A percentile compares a stretch with the other conserved stretches of the same genome.
phyloP scores from a whole-genome alignment of 92 coral and sea anemone species.

The Nematostella vectensis region DNA sequence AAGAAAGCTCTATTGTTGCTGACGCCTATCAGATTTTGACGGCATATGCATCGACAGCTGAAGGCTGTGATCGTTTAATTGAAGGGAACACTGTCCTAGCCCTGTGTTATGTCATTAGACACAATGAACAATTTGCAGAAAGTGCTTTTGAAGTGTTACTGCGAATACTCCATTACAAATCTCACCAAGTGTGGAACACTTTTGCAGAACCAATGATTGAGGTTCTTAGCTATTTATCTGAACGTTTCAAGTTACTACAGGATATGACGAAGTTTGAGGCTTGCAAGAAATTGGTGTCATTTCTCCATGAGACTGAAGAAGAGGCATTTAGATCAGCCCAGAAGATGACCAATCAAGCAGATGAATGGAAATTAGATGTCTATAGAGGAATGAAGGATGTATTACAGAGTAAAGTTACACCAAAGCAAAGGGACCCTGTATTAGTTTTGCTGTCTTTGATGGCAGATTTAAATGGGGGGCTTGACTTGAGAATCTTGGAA shows the following conservation, averaged over 20 bases:
- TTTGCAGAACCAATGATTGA: slow-evolving; percentile 25
- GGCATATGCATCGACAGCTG: slow-evolving; percentile 34
- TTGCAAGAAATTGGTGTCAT: slow-evolving; percentile 41
- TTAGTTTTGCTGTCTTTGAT: slow-evolving; percentile 33
- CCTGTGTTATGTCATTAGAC: slow-evolving; percentile 27
- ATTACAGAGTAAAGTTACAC: slow-evolving; percentile 65
- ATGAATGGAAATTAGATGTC: slow-evolving; percentile 34
- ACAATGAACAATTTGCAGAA: background rate
- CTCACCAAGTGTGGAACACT: slow-evolving; percentile 36
- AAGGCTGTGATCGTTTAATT: slow-evolving; percentile 48
- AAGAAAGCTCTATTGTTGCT: slow-evolving; percentile 14
- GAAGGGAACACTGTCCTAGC: slow-evolving; percentile 14
- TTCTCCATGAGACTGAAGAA: slow-evolving; percentile 44
- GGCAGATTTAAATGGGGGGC: slow-evolving; percentile 32
- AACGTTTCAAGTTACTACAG: slow-evolving; percentile 39
- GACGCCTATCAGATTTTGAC: slow-evolving; percentile 56
- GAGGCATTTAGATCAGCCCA: slow-evolving; percentile 21
- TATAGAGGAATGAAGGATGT: slow-evolving; percentile 55
- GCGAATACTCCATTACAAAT: slow-evolving; percentile 33
- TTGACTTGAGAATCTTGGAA: background rate
- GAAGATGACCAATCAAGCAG: background rate
- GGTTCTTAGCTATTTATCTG: slow-evolving; percentile 21
- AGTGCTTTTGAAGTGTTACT: slow-evolving; percentile 37
- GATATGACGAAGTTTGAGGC: slow-evolving; percentile 54
- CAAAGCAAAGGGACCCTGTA: slow-evolving; percentile 66